phyloP scores from a whole-genome alignment of 2,797 vertebrate species.

The Premnoplex brunnescens region DNA sequence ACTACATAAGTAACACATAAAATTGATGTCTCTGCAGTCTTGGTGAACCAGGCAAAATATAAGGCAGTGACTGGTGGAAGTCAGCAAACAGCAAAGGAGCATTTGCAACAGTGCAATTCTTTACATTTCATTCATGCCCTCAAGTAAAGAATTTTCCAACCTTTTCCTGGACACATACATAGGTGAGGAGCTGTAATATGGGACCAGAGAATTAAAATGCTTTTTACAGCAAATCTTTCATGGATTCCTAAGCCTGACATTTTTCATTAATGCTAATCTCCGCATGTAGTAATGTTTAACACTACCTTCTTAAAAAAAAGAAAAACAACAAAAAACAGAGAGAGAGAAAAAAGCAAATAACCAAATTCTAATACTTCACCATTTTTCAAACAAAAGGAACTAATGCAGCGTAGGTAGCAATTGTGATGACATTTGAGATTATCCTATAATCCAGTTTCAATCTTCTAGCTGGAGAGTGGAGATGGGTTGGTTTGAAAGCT shows the following conservation, averaged over 20 bases:
- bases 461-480: neutral
- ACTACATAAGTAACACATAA: neutral
- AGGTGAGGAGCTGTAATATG: rapidly evolving
- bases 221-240: neutral
- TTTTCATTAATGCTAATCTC: neutral
- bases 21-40: neutral
- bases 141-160: neutral
- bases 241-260: neutral
- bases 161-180: neutral
- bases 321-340: too few relatives aligned
- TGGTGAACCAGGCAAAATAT: neutral
- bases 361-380: neutral
- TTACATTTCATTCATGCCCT: neutral
- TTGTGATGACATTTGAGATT: slow-evolving; percentile 38
- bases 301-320: neutral
- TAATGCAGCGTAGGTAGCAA: neutral
- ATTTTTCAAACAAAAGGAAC: slow-evolving; percentile 17
- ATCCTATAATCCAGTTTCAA: neutral
- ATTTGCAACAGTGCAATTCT: neutral
- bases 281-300: neutral
- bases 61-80: neutral
- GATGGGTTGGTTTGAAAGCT: neutral
- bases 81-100: neutral
- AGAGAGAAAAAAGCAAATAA: neutral
- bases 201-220: neutral